Base-by-base conservation (phyloP, 2,888 invertebrate species). In the Belgica antarctica region DNA sequence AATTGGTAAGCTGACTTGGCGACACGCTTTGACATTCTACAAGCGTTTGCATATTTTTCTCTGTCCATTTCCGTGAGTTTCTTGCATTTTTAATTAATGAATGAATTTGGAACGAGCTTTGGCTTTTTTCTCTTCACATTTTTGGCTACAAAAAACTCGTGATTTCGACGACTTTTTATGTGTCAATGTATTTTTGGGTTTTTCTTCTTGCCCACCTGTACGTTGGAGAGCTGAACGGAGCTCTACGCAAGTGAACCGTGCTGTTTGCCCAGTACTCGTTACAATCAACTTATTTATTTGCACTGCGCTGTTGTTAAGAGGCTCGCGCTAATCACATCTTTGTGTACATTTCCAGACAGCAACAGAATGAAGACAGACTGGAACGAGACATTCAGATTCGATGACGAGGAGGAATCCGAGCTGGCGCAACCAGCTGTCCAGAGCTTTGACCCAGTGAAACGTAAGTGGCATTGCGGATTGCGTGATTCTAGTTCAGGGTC, bases 41-140 rank as follows among this genome's bases (percentile, higher is more conserved):
- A 4, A 59, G n/a, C 27, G 41, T 57, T 57, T 66, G 34, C 46
- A 66, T 24, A 66, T 27, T 66, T 66, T n/a, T n/a, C n/a, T n/a
- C n/a, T n/a, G n/a, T n/a, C 25, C 65, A 47, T 47, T 68, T 68
- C 52, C 28, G 57, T 59, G 68, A 22, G 27, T 24, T 22, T 65
- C 19, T 65, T 65, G 12, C 12, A 15, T 46, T 46, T 1, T 65
- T 57, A 17, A 57, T 68, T 68, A 57, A 68, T 68, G 52, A 68
- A 68, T 68, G 68, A 68, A 68, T 57, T 68, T 68, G 68, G 68
- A 34, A 68, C 68, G 47, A 22, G 24, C 22, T 12, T n/a, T 63
- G 8, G 19, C 17, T 57, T 57, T 57, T 41, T 15, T 41, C 17
- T 41, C 15, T 47, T 52, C 17, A 12, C 31, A 27, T 57, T 10